These are phyloP conservation scores for Hippocampus abdominalis DNA, from an alignment of 2,113 vertebrate genomes.

Conservation along the genomic window DNA sequence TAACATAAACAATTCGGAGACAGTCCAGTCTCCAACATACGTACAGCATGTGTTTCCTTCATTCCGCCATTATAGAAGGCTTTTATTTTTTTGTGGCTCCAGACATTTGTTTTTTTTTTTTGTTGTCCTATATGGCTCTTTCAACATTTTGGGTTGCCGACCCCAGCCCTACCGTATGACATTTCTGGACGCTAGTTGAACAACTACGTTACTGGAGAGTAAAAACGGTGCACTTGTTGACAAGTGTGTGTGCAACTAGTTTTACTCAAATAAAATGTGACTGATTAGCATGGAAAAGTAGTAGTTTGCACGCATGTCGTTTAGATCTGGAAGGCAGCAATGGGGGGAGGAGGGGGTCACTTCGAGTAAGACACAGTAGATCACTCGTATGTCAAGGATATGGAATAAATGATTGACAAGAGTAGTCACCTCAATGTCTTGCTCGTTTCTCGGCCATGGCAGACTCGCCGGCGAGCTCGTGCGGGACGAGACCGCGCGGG, in stretches of 20 bases:
- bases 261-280: neutral
- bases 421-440: constrained; percentile 35
- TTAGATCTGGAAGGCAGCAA: neutral
- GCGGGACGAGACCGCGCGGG: constrained; percentile 29
- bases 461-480: constrained; percentile 42
- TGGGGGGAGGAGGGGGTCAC: fast-evolving
- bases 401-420: constrained; percentile 33
- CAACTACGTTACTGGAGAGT: neutral
- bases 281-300: neutral
- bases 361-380: neutral
- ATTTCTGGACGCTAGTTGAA: neutral
- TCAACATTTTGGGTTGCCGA: too few relatives aligned
- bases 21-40: too few relatives aligned
- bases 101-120: too few relatives aligned
- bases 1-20: too few relatives aligned
- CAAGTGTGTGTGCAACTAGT: neutral
- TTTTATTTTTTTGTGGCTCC: too few relatives aligned
- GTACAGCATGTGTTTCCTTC: too few relatives aligned
- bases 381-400: neutral
- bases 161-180: neutral
- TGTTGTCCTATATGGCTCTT: too few relatives aligned
- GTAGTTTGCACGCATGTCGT: neutral
- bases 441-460: neutral
- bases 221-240: neutral
- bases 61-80: too few relatives aligned